Percentiles rank a stretch among this genome's conserved stretches.
Conservation (phyloP, 1,140 invertebrate species). For the Adelges cooleyi region DNA sequence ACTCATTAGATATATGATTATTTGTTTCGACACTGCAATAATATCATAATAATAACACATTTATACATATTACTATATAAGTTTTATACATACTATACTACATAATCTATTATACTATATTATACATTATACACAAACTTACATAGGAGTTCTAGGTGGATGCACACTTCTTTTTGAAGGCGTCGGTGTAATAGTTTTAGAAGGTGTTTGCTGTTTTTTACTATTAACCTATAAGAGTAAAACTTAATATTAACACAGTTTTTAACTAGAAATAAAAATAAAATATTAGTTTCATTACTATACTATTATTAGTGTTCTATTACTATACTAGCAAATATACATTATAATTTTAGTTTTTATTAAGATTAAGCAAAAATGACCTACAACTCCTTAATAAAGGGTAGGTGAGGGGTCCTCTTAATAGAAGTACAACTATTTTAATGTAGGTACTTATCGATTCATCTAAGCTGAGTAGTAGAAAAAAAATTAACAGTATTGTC, state of each 20-base stretch:
- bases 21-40: too few species aligned
- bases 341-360: background rate
- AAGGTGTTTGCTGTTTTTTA: background rate
- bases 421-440: too few species aligned
- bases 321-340: background rate
- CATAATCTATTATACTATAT: background rate
- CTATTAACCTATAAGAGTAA: background rate
- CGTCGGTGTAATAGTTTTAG: background rate
- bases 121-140: too few species aligned
- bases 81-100: too few species aligned
- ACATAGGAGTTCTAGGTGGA: conserved; percentile 3
- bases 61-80: background rate
- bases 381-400: background rate
- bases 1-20: background rate
- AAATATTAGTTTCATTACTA: background rate
- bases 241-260: background rate
- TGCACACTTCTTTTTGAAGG: background rate
- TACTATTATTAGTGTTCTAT: background rate
- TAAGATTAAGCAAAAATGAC: too few species aligned
- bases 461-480: too few species aligned
- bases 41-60: background rate
- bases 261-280: background rate
- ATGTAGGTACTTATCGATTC: too few species aligned
- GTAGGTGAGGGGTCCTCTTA: background rate
- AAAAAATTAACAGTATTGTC: too few species aligned